A percentile compares a stretch with the other conserved stretches of the same genome.
phyloP scores from a whole-genome alignment of 1,140 invertebrate genomes.

The Cyphomyrmex costatus region DNA sequence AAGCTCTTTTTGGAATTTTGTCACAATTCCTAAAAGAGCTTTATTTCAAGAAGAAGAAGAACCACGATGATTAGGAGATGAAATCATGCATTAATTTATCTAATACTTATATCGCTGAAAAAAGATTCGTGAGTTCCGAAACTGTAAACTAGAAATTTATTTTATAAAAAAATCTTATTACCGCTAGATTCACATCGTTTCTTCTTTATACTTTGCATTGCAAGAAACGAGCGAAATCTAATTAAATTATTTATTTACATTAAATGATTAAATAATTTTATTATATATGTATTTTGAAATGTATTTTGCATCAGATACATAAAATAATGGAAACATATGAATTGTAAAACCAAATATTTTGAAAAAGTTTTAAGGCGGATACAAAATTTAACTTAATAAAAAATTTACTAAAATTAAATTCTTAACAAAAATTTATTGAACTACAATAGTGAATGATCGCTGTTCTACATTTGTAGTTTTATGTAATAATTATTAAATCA shows the following conservation, averaged over 20 bases:
- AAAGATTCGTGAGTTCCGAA: too few relatives aligned
- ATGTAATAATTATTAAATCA: constrained; percentile 82
- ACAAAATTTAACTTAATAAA: constrained; percentile 21
- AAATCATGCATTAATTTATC: too few relatives aligned
- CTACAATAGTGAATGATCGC: constrained; percentile 80
- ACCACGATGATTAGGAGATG: too few relatives aligned
- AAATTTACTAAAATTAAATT: background rate
- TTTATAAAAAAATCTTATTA: too few relatives aligned
- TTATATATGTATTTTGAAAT: constrained; percentile 1
- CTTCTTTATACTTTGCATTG: too few relatives aligned
- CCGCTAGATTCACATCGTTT: too few relatives aligned
- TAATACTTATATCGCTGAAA: too few relatives aligned
- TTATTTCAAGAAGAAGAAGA: too few relatives aligned
- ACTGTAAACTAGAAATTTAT: too few relatives aligned
- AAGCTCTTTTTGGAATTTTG: too few relatives aligned
- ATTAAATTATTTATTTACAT: background rate
- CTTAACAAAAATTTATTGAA: constrained; percentile 73
- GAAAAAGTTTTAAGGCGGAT: constrained; percentile 68
- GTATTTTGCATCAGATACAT: constrained; percentile 13
- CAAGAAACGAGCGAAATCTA: too few relatives aligned
- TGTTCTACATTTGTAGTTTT: constrained; percentile 79
- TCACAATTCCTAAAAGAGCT: too few relatives aligned
- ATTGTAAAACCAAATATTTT: constrained; percentile 50
- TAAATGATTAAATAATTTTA: constrained; percentile 23
- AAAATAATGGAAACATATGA: constrained; percentile 51